Base-by-base conservation (phyloP, 1,140 invertebrate genomes). In the Cataglyphis hispanica region DNA sequence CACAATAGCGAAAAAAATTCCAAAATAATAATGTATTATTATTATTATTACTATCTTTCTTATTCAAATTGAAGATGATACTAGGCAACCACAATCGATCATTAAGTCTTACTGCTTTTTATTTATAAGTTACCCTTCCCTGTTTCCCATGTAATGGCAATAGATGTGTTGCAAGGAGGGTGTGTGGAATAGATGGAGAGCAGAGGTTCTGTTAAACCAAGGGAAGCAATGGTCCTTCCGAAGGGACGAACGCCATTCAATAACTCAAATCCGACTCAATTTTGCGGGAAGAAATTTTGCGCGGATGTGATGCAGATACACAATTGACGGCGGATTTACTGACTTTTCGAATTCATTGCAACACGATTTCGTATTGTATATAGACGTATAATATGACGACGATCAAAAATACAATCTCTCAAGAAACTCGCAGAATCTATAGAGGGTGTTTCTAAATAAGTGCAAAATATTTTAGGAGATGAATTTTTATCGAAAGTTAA, bases 191-290 rank as follows among this genome's bases (percentile, higher is more conserved):
- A 89, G 70, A 89, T 74, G 70, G 84, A 89, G 83, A 88, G 69
- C 76, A 69, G 69, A 89, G 87, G 90, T 89, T 46, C 70, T 75
- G 84, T 74, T 86, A 84, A 86, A 81, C 66, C 64, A 60, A 31
- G 31, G 31, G 31, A 31, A 31, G 31, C 2, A 31, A 31, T 31
- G 31, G 31, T 86, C 76, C 74, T 60, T 53, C 19, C 22, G 88
- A 85, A 91, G 89, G 90, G 92, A 92, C 84, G 88, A 66, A 77
- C 86, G 90, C 78, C 87, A 80, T 91, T 84, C 91, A 77, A 92
- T 94, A 94, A 94, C 90, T 94, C 92, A 94, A 93, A 94, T 93
- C 90, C 87, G 84, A 91, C 90, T 94, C 92, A 93, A 93, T 94
- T 94, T 93, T 86, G 88, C 90, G 87, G 85, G 87, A 93, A 92